These are phyloP conservation scores for Callipepla squamata DNA, from an alignment of 2,113 vertebrate genomes.

Conservation along the genomic window DNA sequence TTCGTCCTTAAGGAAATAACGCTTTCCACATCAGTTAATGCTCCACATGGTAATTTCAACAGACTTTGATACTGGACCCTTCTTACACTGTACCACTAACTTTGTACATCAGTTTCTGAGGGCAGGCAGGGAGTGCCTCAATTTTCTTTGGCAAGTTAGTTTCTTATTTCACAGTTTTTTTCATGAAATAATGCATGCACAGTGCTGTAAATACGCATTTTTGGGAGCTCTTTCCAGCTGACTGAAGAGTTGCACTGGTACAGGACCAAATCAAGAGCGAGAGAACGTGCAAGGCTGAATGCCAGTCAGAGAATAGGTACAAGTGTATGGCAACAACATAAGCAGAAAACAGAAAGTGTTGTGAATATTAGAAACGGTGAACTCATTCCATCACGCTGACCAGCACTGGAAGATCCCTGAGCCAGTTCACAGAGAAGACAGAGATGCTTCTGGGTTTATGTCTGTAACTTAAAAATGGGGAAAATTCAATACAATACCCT, in stretches of 20 bases:
- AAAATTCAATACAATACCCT: neutral
- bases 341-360: neutral
- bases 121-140: neutral
- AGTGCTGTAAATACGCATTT: neutral
- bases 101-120: neutral
- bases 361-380: neutral
- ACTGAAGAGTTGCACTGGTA: neutral
- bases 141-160: neutral
- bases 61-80: neutral
- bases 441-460: neutral
- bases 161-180: neutral
- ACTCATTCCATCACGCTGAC: neutral
- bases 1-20: slow-evolving; percentile 36
- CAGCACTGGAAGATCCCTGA: neutral
- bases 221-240: neutral
- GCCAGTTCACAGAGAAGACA: neutral
- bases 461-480: neutral
- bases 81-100: neutral
- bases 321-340: neutral
- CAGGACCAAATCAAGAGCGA: neutral
- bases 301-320: neutral
- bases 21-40: slow-evolving; percentile 12
- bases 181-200: neutral
- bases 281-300: neutral
- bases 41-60: neutral